Evolutionary conservation across 2,113 vertebrate genomes (phyloP), one percentile per base, ranked within the genome.

Genomic region (Ceyx cyanopectus): DNA sequence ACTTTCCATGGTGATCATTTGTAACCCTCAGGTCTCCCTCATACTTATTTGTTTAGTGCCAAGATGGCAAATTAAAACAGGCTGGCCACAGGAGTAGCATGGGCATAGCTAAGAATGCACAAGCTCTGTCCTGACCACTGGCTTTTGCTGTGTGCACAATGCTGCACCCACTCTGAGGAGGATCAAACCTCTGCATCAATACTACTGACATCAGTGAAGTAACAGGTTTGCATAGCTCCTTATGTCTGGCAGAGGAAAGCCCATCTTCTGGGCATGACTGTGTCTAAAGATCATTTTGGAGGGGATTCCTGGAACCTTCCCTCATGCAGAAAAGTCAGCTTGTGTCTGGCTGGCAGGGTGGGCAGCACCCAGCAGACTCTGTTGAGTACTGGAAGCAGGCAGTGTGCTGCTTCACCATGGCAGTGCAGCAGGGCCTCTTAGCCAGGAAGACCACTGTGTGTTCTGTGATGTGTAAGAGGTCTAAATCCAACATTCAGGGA

Each of bases 101-200:
- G 6, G n/a, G 6, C 69, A 54, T 7, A 50, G 48, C 53, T 34
- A 56, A 87, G 66, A 53, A 48, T 17, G 45, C 45, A 87, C 10
- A 53, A 30, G 21, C 11, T 30, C 41, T 61, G 23, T 70, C 40
- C 29, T 5, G 4, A 1, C 43, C 27, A 19, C 26, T 21, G 73
- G 22, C 12, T 69, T 73, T 85, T 37, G 45, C 29, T 61, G 27
- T 0, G 0, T 22, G 30, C 32, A 61, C 60, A 77, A 3, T 0
- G 2, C 26, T 40, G 65, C 54, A n/a, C 30, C n/a, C 32, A 32
- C 22, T 20, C 48, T 46, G 57, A 68, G 8, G 14, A 88, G 57
- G n/a, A 79, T 15, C 75, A 58, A 72, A 37, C 24, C 24, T 40
- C 54, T 37, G 3, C 0, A 0, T 24, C 68, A 73, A 9, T 4